Conservation (phyloP, 2,888 invertebrate species). For the Acanthosoma haemorrhoidale region DNA sequence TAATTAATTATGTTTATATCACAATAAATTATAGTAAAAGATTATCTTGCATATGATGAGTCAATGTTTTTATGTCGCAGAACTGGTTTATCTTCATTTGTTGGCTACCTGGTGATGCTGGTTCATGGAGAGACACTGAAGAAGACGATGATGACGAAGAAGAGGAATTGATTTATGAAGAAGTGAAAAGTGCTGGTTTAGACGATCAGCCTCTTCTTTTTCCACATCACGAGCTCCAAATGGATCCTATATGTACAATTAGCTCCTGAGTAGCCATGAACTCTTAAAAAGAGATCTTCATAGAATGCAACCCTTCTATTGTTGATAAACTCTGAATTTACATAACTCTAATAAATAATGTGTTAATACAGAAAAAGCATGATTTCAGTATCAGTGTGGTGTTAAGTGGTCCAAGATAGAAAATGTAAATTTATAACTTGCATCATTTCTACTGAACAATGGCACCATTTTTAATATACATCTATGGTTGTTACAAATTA, state of each 20-base stretch:
- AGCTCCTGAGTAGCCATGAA: constrained; percentile 33
- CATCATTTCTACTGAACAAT: no score
- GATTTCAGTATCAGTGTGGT: not conserved
- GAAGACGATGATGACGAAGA: constrained; percentile 42
- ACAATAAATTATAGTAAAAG: no score
- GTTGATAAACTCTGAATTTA: not conserved
- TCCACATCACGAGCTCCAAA: constrained; percentile 39
- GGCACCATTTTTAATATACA: no score
- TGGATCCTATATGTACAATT: constrained; percentile 41
- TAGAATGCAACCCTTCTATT: not conserved
- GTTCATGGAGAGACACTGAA: constrained; percentile 39
- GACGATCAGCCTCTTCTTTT: constrained; percentile 40
- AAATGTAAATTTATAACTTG: not conserved
- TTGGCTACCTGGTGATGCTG: constrained; percentile 41
- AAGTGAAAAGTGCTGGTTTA: constrained; percentile 32
- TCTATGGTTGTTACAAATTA: no score
- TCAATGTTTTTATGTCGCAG: constrained; percentile 36
- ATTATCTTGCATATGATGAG: no score
- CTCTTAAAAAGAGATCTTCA: not conserved
- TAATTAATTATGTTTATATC: no score
- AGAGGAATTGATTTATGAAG: constrained; percentile 40
- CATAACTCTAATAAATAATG: not conserved
- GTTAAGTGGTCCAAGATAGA: constrained; percentile 12
- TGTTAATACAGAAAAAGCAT: not conserved
- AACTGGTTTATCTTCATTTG: constrained; percentile 42